phyloP scores from a whole-genome alignment of 2,797 vertebrate species.

The Martes flavigula region DNA sequence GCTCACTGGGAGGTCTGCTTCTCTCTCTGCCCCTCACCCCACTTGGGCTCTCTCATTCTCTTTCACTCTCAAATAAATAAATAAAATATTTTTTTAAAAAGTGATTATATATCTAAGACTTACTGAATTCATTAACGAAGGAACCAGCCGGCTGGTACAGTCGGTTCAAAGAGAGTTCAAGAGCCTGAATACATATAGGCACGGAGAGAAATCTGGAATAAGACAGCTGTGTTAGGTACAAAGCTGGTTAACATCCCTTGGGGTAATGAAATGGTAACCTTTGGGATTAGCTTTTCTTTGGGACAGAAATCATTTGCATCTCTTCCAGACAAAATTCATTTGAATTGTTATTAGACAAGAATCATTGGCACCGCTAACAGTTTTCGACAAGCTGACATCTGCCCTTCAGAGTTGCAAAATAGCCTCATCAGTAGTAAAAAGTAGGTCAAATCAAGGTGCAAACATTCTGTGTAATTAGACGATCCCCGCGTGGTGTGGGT shows the following conservation, averaged over 20 bases:
- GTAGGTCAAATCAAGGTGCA: neutral
- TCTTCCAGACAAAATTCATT: neutral
- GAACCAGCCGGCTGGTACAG: neutral
- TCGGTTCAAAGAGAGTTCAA: neutral
- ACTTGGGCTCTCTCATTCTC: neutral
- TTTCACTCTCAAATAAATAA: neutral
- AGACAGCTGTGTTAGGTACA: neutral
- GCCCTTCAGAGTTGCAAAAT: neutral
- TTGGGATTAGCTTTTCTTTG: neutral
- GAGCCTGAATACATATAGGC: neutral
- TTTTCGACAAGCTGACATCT: neutral
- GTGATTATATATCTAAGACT: neutral
- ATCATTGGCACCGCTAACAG: neutral
- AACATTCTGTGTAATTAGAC: fast-evolving
- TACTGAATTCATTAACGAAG: neutral
- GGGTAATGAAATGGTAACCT: neutral
- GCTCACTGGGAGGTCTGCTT: neutral
- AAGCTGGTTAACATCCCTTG: neutral
- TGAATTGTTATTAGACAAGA: neutral
- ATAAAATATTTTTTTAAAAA: neutral
- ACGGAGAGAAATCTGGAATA: neutral
- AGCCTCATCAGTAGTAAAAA: neutral
- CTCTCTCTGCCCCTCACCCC: neutral
- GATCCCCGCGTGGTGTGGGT: neutral
- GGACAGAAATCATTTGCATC: conserved; percentile 13